Percentiles rank a stretch among this genome's conserved stretches.
Evolutionary conservation across 2,888 invertebrate genomes (phyloP).

Genomic region (Phorcus lineatus): DNA sequence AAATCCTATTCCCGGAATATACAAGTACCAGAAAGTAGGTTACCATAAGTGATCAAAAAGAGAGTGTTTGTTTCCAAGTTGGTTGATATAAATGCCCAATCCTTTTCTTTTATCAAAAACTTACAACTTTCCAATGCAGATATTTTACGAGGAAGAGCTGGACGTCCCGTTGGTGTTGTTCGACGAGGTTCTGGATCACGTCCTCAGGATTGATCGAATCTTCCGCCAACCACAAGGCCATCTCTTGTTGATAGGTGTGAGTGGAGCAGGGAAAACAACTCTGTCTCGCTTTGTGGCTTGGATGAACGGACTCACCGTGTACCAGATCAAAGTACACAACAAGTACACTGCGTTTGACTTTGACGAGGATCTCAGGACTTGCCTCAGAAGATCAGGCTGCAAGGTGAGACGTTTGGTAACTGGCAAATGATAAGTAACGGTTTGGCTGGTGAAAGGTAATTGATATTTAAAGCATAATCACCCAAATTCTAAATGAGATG

Average conservation of each 20-base stretch:
- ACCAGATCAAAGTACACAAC: conserved; percentile 99
- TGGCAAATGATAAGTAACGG: too few relatives aligned
- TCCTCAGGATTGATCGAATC: conserved; percentile 97
- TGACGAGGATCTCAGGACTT: conserved; percentile 93
- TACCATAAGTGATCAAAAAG: too few relatives aligned
- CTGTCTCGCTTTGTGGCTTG: conserved; percentile 99
- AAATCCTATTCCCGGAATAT: too few relatives aligned
- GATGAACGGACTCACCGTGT: conserved; percentile 99
- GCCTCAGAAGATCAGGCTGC: conserved; percentile 78
- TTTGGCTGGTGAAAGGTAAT: too few relatives aligned
- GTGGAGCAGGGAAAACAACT: conserved; percentile 99
- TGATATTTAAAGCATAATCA: too few relatives aligned
- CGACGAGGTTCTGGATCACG: conserved; percentile 99
- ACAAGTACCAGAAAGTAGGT: too few relatives aligned
- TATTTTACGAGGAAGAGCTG: conserved; percentile 99
- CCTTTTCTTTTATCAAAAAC: too few relatives aligned
- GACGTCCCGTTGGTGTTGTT: conserved; percentile 98
- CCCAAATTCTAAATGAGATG: background rate
- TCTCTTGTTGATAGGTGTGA: conserved; percentile 96
- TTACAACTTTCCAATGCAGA: conserved; percentile 75
- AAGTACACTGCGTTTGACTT: conserved; percentile 99
- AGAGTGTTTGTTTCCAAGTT: too few relatives aligned
- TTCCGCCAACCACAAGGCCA: conserved; percentile 99
- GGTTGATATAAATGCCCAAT: too few relatives aligned
- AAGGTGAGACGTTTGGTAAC: conserved; percentile 63